These are phyloP conservation scores for Sylvietta virens DNA, from an alignment of 2,113 vertebrate species.

Conservation along the genomic window DNA sequence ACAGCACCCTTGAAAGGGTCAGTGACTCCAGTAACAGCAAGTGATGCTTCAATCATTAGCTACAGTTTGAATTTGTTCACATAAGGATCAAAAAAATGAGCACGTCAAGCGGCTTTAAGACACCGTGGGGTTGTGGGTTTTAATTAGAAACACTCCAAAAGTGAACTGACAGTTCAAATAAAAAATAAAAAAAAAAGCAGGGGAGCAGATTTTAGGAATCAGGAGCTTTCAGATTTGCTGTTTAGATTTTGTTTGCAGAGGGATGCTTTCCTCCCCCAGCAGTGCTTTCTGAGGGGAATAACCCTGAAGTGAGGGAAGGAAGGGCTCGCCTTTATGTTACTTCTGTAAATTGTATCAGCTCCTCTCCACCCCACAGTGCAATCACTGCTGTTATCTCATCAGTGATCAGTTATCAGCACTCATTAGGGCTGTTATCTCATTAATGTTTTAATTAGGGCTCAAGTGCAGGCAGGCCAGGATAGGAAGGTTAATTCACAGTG, in stretches of 20 bases:
- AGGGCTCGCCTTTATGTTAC: background rate
- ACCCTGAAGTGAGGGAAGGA: background rate
- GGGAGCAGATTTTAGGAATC: background rate
- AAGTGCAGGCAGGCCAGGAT: background rate
- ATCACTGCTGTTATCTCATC: background rate
- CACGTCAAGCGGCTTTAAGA: background rate
- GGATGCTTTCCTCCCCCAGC: background rate
- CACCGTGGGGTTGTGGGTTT: background rate
- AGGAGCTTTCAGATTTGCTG: background rate
- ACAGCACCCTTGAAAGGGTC: background rate
- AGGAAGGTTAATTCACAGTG: background rate
- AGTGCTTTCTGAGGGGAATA: background rate
- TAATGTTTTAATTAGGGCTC: background rate
- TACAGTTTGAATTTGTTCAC: background rate
- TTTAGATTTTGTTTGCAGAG: background rate
- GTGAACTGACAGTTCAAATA: background rate
- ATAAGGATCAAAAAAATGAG: background rate
- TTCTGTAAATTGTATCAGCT: background rate
- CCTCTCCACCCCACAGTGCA: background rate
- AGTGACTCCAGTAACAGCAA: background rate
- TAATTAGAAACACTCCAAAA: background rate
- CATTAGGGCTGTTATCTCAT: background rate
- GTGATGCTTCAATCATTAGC: background rate
- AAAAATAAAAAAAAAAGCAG: fast-evolving
- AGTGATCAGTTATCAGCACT: background rate